Base-by-base conservation (phyloP, 2,113 vertebrate genomes). In the Zosterops japonicus region DNA sequence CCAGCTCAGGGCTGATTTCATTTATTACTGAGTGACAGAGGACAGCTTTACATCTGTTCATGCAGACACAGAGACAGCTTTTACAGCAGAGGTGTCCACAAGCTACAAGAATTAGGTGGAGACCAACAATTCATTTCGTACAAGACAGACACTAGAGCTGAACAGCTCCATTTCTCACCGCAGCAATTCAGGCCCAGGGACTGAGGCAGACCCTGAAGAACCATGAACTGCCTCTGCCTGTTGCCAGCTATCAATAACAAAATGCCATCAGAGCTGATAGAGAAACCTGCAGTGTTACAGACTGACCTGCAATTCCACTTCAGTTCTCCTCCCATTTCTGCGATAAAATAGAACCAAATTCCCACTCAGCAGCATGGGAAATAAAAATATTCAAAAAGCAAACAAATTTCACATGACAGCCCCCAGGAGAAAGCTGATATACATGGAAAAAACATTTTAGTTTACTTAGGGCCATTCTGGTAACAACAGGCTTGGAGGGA, bases 401-500 rank as follows among this genome's bases (percentile, higher is more conserved):
- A 94, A 95, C 67, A 89, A 89, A 93, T 89, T 91, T 84, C 61
- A 79, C 67, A 74, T 94, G 94, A 91, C 87, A 77, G 59, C 59
- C 82, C 91, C 63, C 89, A 88, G 82, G 84, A 93, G 71, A 80
- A 85, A 82, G 84, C 11, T 49, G 89, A 96, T 91, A 91, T 14
- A 83, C 57, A 90, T 44, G 61, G 83, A 83, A 89, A 91, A 93
- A 87, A 35, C 65, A 79, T 76, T 94, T 91, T 46, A 61, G 61
- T 94, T 96, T 87, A 94, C 93, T 87, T 85, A 88, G 64, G 80
- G 93, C 89, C 69, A 95, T 83, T 91, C 59, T 90, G 74, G 84
- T 95, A 95, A 97, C 90, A 97, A 94, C 68, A 95, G 79, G 76
- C 97, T 97, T 92, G 87, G 70, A 94, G 90, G 94, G 92, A 94